Base-by-base conservation (phyloP, 2,113 vertebrate species). In the Vulpes lagopus region DNA sequence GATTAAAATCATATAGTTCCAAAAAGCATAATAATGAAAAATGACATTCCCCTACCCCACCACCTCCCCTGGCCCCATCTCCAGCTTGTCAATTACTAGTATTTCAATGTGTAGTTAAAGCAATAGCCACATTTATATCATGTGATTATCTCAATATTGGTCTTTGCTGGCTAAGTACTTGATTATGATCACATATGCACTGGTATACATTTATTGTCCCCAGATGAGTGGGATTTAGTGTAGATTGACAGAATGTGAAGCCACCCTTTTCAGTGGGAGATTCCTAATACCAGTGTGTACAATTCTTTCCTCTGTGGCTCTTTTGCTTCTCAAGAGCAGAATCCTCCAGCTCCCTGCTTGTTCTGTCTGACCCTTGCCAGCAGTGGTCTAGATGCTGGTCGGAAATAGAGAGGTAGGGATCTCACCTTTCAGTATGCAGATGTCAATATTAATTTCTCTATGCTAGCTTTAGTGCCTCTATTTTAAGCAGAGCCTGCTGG, bases 1-100 rank as follows among this genome's bases (percentile, higher is more conserved):
- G 49, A 83, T 95, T 89, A 89, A 97, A 94, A 74, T 74, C 51
- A 79, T 83, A n/a, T 35, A 32, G 19, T 87, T 91, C 30, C 49
- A n/a, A 69, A 80, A 87, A 57, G 59, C 20, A 79, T 85, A 65
- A 80, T 85, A 80, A 67, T 91, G 35, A 57, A 38, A 90, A 88
- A 71, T 32, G 81, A 30, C 7, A 60, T 9, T 83, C 51, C 79
- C 80, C 59, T 79, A 14, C 2, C 22, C 43, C 43, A 43, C 43
- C 32, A 1, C 67, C 17, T n/a, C 30, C 32, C 19, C 55, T 16
- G 25, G 57, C 11, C 22, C 17, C 30, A 71, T n/a, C 64, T 64
- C 53, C 25, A 65, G 64, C 69, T 15, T 76, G 51, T 85, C 65
- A 57, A 94, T 85, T 53, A 51, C 38, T 10, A 81, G n/a, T 53